These are phyloP conservation scores for Eutolmus rufibarbis DNA, from an alignment of 2,888 invertebrate genomes.

Conservation along the genomic window DNA sequence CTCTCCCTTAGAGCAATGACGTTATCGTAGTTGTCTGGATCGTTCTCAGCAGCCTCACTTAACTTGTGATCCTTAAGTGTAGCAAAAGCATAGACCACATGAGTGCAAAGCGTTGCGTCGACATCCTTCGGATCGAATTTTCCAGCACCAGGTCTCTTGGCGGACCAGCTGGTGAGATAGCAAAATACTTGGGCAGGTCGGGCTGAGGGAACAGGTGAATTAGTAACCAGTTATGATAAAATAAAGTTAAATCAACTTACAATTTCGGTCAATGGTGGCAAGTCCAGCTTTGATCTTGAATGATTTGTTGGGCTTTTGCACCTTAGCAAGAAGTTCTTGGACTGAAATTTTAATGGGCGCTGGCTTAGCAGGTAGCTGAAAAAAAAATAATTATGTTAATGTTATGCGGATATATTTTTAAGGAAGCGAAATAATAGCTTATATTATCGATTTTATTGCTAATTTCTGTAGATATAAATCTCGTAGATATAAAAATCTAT, in stretches of 20 bases:
- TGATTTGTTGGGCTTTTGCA: constrained; percentile 73
- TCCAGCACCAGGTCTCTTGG: constrained; percentile 87
- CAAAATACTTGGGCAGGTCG: constrained; percentile 90
- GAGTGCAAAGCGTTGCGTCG: constrained; percentile 89
- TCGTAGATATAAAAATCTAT: too few relatives aligned
- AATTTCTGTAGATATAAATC: too few relatives aligned
- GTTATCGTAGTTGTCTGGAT: constrained; percentile 84
- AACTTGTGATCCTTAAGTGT: constrained; percentile 86
- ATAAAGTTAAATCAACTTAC: constrained; percentile 64
- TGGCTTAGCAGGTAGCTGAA: constrained; percentile 73
- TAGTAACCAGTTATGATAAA: background rate
- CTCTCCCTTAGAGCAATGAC: constrained; percentile 85
- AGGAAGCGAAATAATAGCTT: too few relatives aligned
- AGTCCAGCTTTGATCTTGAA: constrained; percentile 66
- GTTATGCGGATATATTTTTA: too few relatives aligned
- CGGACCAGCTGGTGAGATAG: constrained; percentile 96
- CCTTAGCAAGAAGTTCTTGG: constrained; percentile 72
- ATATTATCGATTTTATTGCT: too few relatives aligned
- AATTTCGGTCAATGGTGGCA: constrained; percentile 67
- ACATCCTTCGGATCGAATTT: constrained; percentile 90
- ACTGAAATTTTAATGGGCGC: constrained; percentile 79
- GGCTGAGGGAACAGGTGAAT: constrained; percentile 64
- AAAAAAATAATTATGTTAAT: constrained; percentile 51
- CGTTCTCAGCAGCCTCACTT: constrained; percentile 80
- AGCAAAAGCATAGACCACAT: constrained; percentile 94